Conservation (phyloP, 2,797 vertebrate genomes). For the Sphaeramia orbicularis region DNA sequence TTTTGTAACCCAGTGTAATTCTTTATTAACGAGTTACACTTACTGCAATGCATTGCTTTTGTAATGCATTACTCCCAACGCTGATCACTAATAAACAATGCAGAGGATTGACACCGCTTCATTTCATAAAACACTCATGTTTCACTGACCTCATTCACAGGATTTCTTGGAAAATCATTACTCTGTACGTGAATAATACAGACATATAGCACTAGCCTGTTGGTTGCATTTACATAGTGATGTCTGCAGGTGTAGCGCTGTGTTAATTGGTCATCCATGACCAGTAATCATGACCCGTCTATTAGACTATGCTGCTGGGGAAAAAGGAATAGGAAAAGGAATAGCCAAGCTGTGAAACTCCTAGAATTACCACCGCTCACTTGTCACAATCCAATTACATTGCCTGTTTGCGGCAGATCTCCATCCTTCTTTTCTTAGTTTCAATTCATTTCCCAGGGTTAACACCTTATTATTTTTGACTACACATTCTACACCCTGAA, state of each 20-base stretch:
- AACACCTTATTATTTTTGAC: slow-evolving; percentile 72
- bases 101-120: slow-evolving; percentile 6
- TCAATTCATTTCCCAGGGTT: slow-evolving; percentile 64
- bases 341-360: slow-evolving; percentile 59
- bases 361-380: slow-evolving; percentile 64
- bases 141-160: slow-evolving; percentile 13
- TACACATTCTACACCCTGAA: slow-evolving; percentile 42
- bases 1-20: no score
- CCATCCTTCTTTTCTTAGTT: slow-evolving; percentile 43
- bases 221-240: slow-evolving; percentile 39
- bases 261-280: slow-evolving; percentile 61
- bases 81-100: no score
- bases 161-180: slow-evolving; percentile 17
- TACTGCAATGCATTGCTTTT: no score
- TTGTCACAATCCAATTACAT: slow-evolving; percentile 81
- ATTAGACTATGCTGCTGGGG: slow-evolving; percentile 62
- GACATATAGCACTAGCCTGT: slow-evolving; percentile 3
- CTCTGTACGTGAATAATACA: slow-evolving; percentile 26
- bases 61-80: no score
- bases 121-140: neutral
- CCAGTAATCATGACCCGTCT: slow-evolving; percentile 59
- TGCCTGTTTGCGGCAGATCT: slow-evolving; percentile 63
- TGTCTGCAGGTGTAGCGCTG: slow-evolving; percentile 47
- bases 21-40: no score
- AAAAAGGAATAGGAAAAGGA: slow-evolving; percentile 69